phyloP scores from a whole-genome alignment of 2,888 invertebrate genomes.

The Neocrepidodera transversa region DNA sequence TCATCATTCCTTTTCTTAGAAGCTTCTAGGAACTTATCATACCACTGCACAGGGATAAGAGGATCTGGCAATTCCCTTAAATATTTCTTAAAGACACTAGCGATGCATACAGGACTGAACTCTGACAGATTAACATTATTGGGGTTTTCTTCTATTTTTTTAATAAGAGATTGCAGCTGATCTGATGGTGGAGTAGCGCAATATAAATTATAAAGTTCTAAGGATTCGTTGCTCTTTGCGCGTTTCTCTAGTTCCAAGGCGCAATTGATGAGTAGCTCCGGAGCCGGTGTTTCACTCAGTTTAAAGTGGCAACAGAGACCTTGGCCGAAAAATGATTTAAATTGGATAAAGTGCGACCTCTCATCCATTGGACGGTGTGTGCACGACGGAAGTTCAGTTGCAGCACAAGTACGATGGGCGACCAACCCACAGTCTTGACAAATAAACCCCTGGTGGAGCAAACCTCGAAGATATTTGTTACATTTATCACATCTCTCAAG shows the following conservation, averaged over 20 bases:
- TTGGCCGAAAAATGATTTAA: conserved; percentile 66
- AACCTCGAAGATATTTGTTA: conserved; percentile 72
- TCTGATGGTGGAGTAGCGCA: conserved; percentile 68
- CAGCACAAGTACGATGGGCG: conserved; percentile 74
- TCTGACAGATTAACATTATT: conserved; percentile 59
- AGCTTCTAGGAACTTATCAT: conserved; percentile 72
- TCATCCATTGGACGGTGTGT: conserved; percentile 45
- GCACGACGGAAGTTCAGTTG: conserved; percentile 67
- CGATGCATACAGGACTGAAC: conserved; percentile 65
- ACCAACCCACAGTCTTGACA: conserved; percentile 78
- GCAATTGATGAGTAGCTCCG: conserved; percentile 64
- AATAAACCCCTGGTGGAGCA: conserved; percentile 74
- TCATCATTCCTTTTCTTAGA: conserved; percentile 61
- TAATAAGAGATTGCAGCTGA: conserved; percentile 66
- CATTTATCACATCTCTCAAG: conserved; percentile 77
- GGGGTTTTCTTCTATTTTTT: conserved; percentile 61
- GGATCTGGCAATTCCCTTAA: conserved; percentile 78
- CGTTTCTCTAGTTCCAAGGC: conserved; percentile 68
- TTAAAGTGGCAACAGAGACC: conserved; percentile 70
- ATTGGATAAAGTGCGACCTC: conserved; percentile 52
- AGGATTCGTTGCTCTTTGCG: conserved; percentile 60
- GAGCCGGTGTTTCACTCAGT: conserved; percentile 65
- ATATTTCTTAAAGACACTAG: conserved; percentile 73
- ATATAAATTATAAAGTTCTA: conserved; percentile 74
- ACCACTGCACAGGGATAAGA: conserved; percentile 76